These are phyloP conservation scores for Eupithecia vulgata DNA, from an alignment of 2,888 invertebrate genomes.

Conservation along the genomic window DNA sequence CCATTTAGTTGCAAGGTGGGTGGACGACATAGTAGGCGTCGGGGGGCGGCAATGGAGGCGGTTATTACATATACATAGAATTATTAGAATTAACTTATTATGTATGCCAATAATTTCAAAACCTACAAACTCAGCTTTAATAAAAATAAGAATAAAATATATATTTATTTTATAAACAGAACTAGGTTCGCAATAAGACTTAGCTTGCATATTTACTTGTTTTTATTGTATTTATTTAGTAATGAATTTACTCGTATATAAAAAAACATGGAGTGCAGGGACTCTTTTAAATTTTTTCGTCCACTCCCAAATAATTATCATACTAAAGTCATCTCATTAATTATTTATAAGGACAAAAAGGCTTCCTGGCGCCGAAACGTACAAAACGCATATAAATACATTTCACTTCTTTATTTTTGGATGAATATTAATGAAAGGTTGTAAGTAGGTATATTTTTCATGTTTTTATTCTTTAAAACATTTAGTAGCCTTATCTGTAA, in stretches of 20 bases:
- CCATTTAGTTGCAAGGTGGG: too few relatives aligned
- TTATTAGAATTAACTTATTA: background rate
- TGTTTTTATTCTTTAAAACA: background rate
- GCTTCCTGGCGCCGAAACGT: constrained; percentile 18
- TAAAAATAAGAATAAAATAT: too few relatives aligned
- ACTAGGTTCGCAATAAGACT: too few relatives aligned
- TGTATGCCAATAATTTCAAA: background rate
- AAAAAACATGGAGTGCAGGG: background rate
- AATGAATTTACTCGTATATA: too few relatives aligned
- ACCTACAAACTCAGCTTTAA: background rate
- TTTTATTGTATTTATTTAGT: background rate
- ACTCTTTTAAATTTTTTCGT: background rate
- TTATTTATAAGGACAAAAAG: background rate
- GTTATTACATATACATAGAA: too few relatives aligned
- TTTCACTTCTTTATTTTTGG: background rate
- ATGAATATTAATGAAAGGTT: background rate
- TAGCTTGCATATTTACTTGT: background rate
- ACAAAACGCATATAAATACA: background rate
- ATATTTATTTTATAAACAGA: too few relatives aligned
- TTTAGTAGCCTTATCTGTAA: background rate
- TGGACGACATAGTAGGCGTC: too few relatives aligned
- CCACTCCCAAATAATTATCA: constrained; percentile 16
- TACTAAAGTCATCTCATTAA: constrained; percentile 8
- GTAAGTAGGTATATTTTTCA: background rate
- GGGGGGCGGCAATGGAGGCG: too few relatives aligned